Base-by-base conservation (phyloP, 2,888 invertebrate species). In the Hypsopygia costalis region DNA sequence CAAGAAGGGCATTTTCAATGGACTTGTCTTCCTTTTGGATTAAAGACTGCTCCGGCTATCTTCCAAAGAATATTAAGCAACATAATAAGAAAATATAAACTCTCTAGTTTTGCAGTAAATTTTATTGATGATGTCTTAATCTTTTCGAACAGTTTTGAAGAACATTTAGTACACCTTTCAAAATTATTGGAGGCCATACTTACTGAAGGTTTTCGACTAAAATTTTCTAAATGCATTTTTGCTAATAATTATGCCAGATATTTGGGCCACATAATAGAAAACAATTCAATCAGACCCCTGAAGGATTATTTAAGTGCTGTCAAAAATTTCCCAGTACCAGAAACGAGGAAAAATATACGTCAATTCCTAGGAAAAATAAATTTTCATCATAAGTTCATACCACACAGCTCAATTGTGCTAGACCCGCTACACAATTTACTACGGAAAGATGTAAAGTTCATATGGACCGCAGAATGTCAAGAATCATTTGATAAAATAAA, bases 21-120 rank as follows among this genome's bases (percentile, higher is more conserved):
- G 59, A 65, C 65, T 0, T 63, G 70, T 36, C 36, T 73, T 21
- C 72, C 72, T 1, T 72, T 62, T 54, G 71, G 69, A 0, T 55
- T 68, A 9, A 73, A 69, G 41, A 66, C 72, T 0, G 53, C 68
- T 1, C 65, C 70, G 11, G 61, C 68, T 0, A 69, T 73, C 25
- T 78, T 77, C 45, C 72, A 77, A 39, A 59, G 59, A 41, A 64
- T 67, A 44, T 29, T 65, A 21, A 44, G 55, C 12, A 63, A 36
- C 32, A 62, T 67, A 9, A 5, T 41, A 27, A 20, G 40, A 29
- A 46, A 43, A 10, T 11, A 46, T n/a, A 36, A 36, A 11, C 22
- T 43, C 0, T 7, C 10, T 2, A 20, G 30, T 4, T 46, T 40
- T 25, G 8, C 42, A 1, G 42, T 42, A 1, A 37, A 33, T 20